phyloP scores from a whole-genome alignment of 2,888 invertebrate genomes.

The Dryobotodes eremita region DNA sequence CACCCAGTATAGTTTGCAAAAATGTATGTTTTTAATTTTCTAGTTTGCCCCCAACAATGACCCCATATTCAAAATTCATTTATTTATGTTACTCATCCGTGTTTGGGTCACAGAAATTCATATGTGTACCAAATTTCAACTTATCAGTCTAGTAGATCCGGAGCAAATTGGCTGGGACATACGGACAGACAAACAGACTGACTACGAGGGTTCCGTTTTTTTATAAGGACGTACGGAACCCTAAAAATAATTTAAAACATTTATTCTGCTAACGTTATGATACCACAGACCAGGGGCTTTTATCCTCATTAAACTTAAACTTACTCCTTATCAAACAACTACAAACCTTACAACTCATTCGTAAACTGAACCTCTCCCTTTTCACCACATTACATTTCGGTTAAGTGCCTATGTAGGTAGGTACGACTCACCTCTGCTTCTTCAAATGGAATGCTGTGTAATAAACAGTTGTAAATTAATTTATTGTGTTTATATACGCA shows the following conservation, averaged over 20 bases:
- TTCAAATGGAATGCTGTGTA: conserved; percentile 30
- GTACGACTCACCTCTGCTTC: conserved; percentile 23
- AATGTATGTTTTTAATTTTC: too few species aligned
- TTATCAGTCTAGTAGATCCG: too few species aligned
- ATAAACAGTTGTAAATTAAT: conserved; percentile 54
- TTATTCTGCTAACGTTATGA: neutral
- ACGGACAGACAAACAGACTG: too few species aligned
- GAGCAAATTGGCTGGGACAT: too few species aligned
- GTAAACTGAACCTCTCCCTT: neutral
- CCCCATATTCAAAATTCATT: too few species aligned
- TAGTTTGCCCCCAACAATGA: too few species aligned
- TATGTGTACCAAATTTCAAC: too few species aligned
- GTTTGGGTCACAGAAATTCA: too few species aligned
- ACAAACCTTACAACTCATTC: neutral
- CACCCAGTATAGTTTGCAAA: too few species aligned
- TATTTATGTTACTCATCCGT: too few species aligned
- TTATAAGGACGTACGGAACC: too few species aligned
- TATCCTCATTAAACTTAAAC: neutral
- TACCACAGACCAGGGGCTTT: neutral
- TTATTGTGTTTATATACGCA: conserved; percentile 47
- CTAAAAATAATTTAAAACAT: neutral
- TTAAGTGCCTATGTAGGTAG: neutral
- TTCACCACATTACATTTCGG: neutral
- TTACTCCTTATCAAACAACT: neutral
- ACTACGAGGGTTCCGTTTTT: too few species aligned